Evolutionary conservation across 2,888 invertebrate genomes (phyloP), one percentile per base, ranked within the genome.

Genomic region (Luffia ferchaultella): DNA sequence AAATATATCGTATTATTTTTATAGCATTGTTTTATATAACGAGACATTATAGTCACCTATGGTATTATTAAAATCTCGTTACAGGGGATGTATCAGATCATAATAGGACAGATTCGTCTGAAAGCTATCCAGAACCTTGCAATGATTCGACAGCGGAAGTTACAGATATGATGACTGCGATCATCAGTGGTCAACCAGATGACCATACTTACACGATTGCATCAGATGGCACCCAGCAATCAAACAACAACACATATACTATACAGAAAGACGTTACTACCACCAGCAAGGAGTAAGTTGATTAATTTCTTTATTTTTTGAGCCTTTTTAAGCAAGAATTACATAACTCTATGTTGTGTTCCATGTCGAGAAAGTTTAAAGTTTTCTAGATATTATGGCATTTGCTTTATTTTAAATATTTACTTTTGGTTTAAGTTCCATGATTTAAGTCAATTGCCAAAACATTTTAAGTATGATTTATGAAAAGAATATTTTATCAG

Each of bases 51-150:
- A n/a, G n/a, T n/a, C n/a, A n/a, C n/a, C n/a, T n/a, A n/a, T n/a
- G n/a, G n/a, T n/a, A n/a, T n/a, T n/a, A 20, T 17, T 19, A 1
- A 16, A 2, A 19, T 42, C 18, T 18, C 2, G 2, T 50, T 53
- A 1, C 58, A 82, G 82, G 78, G 78, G 76, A 72, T 58, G 51
- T 64, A 2, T 75, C 78, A 2, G 64, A 60, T 5, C 72, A 30
- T 12, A 30, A 30, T 12, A 30, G 73, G 51, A 79, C 80, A 0
- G 80, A 79, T 16, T 83, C 82, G 0, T 80, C 82, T 0, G 78
- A 78, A 48, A 77, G 76, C 58, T 83, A 82, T 57, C 79, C 79
- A 0, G 82, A 82, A 57, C 82, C 83, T 2, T 80, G 80, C 62
- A 77, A 76, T 65, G 74, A 73, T 60, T 78, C 77, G 0, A 72